phyloP scores from a whole-genome alignment of 2,888 invertebrate species.

The Epistrophe eligans region DNA sequence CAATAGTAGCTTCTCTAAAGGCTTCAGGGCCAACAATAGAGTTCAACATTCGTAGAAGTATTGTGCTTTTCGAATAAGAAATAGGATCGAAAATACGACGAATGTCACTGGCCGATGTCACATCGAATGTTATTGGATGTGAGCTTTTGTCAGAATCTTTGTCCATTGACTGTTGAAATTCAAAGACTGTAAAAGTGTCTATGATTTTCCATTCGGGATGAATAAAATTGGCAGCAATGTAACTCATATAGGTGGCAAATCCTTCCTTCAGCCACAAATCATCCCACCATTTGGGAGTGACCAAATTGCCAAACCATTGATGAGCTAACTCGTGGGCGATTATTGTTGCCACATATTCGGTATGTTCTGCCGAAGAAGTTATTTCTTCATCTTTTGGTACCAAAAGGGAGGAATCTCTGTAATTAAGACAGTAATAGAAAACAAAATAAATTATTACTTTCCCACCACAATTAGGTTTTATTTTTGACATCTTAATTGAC shows the following conservation, averaged over 20 bases:
- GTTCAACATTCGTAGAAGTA: constrained; percentile 89
- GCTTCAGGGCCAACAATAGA: constrained; percentile 87
- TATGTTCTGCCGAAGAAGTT: constrained; percentile 85
- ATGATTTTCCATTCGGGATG: constrained; percentile 86
- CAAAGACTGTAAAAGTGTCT: constrained; percentile 85
- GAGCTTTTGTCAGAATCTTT: constrained; percentile 87
- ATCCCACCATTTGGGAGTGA: constrained; percentile 91
- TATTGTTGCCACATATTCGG: constrained; percentile 87
- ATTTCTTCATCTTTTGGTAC: constrained; percentile 82
- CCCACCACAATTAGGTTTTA: constrained; percentile 35
- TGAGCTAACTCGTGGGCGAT: constrained; percentile 92
- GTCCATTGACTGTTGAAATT: constrained; percentile 86
- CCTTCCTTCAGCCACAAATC: constrained; percentile 88
- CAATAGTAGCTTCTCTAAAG: constrained; percentile 85
- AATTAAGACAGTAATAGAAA: constrained; percentile 55
- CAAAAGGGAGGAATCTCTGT: constrained; percentile 87
- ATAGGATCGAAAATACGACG: constrained; percentile 89
- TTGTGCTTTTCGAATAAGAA: constrained; percentile 90
- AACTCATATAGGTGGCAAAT: constrained; percentile 85
- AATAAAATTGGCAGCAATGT: constrained; percentile 83
- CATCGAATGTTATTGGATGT: constrained; percentile 87
- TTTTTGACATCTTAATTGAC: constrained; percentile 57
- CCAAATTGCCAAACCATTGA: constrained; percentile 92
- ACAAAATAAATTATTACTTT: not conserved
- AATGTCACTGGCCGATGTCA: constrained; percentile 87